Percentiles rank a stretch among this genome's conserved stretches.
phyloP scores from a whole-genome alignment of 2,888 invertebrate species.

The Gryllus longicercus region DNA sequence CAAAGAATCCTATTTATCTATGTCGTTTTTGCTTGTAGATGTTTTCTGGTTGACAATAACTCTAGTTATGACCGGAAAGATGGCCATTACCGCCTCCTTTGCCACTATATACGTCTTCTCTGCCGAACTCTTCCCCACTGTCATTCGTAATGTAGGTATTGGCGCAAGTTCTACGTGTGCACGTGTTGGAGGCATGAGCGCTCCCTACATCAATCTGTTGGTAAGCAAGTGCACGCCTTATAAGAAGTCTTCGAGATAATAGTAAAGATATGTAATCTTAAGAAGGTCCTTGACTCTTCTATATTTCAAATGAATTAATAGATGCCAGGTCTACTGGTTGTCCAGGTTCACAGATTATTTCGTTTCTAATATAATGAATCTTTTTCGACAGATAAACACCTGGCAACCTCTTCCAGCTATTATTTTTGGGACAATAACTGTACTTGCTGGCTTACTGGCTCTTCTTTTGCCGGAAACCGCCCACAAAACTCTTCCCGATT shows the following conservation, averaged over 20 bases:
- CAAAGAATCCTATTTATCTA: too few relatives aligned
- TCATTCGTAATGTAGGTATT: slow-evolving; percentile 62
- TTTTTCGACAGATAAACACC: slow-evolving; percentile 49
- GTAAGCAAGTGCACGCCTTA: slow-evolving; percentile 43
- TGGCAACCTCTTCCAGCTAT: slow-evolving; percentile 59
- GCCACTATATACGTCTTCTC: slow-evolving; percentile 70
- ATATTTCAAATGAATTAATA: too few relatives aligned
- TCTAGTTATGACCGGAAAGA: slow-evolving; percentile 66
- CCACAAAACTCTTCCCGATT: slow-evolving; percentile 61
- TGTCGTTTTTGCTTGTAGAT: background rate
- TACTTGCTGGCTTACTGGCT: slow-evolving; percentile 56
- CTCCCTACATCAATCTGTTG: slow-evolving; percentile 57
- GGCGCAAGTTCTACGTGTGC: slow-evolving; percentile 62
- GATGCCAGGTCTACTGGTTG: too few relatives aligned
- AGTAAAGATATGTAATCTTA: too few relatives aligned
- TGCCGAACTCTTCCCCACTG: slow-evolving; percentile 73
- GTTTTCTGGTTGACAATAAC: background rate
- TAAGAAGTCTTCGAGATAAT: too few relatives aligned
- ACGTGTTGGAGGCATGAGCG: slow-evolving; percentile 59
- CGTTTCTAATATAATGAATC: background rate
- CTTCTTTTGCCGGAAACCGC: slow-evolving; percentile 63
- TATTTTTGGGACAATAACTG: slow-evolving; percentile 56
- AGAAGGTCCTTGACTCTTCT: too few relatives aligned
- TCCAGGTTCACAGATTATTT: too few relatives aligned
- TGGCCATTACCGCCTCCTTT: slow-evolving; percentile 69